Conservation (phyloP, 2,797 vertebrate species). For the Luscinia megarhynchos region DNA sequence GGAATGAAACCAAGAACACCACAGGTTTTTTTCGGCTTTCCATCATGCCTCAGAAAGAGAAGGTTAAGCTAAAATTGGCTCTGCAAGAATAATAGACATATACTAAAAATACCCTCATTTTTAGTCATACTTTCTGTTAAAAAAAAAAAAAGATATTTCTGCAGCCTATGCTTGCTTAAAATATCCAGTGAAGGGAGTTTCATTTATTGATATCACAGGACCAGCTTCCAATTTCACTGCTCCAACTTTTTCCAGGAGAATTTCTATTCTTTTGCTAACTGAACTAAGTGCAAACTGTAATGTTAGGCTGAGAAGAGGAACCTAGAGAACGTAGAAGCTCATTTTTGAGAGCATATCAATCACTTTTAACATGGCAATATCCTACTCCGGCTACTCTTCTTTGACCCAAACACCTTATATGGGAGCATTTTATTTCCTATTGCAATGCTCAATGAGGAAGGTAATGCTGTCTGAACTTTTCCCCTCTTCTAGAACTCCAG, state of each 20-base stretch:
- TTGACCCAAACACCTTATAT: neutral
- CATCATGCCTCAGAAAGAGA: neutral
- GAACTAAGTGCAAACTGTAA: neutral
- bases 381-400: neutral
- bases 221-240: neutral
- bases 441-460: neutral
- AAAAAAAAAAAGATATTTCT: neutral
- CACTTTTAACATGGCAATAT: neutral
- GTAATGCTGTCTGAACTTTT: conserved; percentile 68
- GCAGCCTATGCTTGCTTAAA: conserved; percentile 1
- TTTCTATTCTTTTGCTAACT: conserved; percentile 9
- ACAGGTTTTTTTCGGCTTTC: neutral
- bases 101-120: conserved; percentile 37
- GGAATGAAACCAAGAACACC: conserved; percentile 58
- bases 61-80: conserved; percentile 50
- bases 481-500: conserved; percentile 55
- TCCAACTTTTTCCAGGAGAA: neutral
- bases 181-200: conserved; percentile 15
- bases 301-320: neutral
- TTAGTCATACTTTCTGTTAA: neutral
- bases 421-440: neutral
- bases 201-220: neutral
- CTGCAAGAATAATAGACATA: conserved; percentile 5
- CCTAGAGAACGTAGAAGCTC: neutral
- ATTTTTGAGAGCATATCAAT: neutral